Conservation (phyloP, 2,888 invertebrate genomes). For the Sesamia inferens region DNA sequence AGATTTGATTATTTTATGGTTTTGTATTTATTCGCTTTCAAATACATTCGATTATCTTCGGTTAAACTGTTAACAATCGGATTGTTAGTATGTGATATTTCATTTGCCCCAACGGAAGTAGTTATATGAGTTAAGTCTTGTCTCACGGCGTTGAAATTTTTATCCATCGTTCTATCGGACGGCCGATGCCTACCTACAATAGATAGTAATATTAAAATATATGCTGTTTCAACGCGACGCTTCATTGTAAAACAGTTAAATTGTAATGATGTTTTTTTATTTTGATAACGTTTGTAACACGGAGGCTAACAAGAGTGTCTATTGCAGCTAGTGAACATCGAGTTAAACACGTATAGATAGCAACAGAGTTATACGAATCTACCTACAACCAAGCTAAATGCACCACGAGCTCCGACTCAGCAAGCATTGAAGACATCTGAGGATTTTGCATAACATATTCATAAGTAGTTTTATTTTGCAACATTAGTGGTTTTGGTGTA, state of each 20-base stretch:
- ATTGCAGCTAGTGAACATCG: constrained; percentile 82
- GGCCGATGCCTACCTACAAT: constrained; percentile 76
- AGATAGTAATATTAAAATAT: constrained; percentile 82
- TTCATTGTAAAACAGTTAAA: constrained; percentile 70
- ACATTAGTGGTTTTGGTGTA: constrained; percentile 81
- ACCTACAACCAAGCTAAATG: constrained; percentile 80
- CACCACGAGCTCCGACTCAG: constrained; percentile 93
- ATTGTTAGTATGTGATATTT: constrained; percentile 67
- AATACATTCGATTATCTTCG: constrained; percentile 68
- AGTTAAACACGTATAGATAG: constrained; percentile 77
- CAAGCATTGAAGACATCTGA: constrained; percentile 97
- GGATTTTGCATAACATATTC: constrained; percentile 90
- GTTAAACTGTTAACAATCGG: constrained; percentile 66
- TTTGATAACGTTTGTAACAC: constrained; percentile 46
- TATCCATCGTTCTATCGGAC: constrained; percentile 80
- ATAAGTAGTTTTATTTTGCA: constrained; percentile 88
- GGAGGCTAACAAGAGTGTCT: constrained; percentile 73
- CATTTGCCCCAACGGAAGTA: constrained; percentile 67
- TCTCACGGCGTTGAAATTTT: constrained; percentile 79
- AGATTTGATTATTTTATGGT: constrained; percentile 90
- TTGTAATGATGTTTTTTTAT: constrained; percentile 54
- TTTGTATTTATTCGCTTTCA: constrained; percentile 75
- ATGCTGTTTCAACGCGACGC: constrained; percentile 73
- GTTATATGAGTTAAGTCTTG: constrained; percentile 60
- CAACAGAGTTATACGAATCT: constrained; percentile 77